These are phyloP conservation scores for Spinus olivaceus DNA, from an alignment of 2,797 vertebrate genomes.

Conservation along the genomic window DNA sequence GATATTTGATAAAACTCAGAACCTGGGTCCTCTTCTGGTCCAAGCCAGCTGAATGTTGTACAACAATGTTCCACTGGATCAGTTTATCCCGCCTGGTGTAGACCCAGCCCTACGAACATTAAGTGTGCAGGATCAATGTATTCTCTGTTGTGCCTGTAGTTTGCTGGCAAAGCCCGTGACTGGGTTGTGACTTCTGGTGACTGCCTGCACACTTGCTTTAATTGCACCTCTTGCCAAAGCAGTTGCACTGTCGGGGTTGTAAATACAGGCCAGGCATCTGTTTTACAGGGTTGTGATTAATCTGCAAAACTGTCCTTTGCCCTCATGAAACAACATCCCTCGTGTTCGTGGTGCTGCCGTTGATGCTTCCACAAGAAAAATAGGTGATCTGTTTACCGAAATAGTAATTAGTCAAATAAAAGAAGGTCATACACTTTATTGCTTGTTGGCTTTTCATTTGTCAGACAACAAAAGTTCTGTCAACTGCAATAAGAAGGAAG, in stretches of 20 bases:
- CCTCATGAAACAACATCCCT: not conserved
- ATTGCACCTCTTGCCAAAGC: not conserved
- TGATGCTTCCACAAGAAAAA: slow-evolving; percentile 21
- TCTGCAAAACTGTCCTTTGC: slow-evolving; percentile 14
- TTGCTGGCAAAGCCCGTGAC: not conserved
- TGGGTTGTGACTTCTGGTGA: not conserved
- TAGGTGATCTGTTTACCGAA: not conserved
- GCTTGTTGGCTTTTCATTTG: slow-evolving; percentile 53
- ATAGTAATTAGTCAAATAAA: slow-evolving; percentile 33
- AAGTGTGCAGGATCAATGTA: not conserved
- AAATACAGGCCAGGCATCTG: not conserved
- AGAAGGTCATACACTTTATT: not conserved
- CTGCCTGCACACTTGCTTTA: not conserved
- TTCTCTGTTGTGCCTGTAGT: not conserved
- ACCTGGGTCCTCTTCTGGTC: not conserved
- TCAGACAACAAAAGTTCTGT: slow-evolving; percentile 29
- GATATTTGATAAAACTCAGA: not conserved
- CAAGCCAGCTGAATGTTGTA: not conserved
- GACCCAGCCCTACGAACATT: accelerated
- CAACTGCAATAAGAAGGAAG: slow-evolving; percentile 35
- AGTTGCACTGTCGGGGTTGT: not conserved
- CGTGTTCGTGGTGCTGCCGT: not conserved
- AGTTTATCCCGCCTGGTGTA: not conserved
- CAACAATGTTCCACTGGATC: accelerated
- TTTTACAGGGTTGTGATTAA: not conserved